These are phyloP conservation scores for Spodoptera littoralis DNA, from an alignment of 2,888 invertebrate species.

Conservation along the genomic window DNA sequence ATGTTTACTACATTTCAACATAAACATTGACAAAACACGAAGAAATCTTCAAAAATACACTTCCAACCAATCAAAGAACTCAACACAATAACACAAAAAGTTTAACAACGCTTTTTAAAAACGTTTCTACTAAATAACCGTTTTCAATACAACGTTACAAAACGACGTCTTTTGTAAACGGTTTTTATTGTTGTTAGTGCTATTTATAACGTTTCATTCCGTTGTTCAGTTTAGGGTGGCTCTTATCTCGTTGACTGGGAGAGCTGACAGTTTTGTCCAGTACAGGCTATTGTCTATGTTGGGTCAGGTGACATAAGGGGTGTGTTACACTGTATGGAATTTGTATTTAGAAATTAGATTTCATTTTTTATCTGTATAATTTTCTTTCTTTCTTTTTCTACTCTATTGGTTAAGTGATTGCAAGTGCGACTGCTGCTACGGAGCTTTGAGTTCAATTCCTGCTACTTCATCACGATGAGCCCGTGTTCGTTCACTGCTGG, in stretches of 20 bases:
- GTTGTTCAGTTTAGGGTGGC: constrained; percentile 24
- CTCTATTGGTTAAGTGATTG: no score
- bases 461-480: no score
- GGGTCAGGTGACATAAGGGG: constrained; percentile 27
- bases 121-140: background rate
- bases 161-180: constrained; percentile 12
- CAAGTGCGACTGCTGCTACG: no score
- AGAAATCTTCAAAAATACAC: no score
- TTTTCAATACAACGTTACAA: constrained; percentile 3
- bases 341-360: background rate
- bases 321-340: constrained; percentile 46
- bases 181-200: constrained; percentile 26
- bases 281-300: constrained; percentile 53
- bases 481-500: no score
- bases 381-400: no score
- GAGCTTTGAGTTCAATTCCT: no score
- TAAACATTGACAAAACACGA: no score
- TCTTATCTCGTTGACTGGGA: constrained; percentile 53
- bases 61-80: background rate
- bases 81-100: constrained; percentile 3
- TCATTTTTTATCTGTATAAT: no score
- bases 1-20: no score
- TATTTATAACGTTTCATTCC: constrained; percentile 25
- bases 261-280: constrained; percentile 52
- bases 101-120: constrained; percentile 8